These are phyloP conservation scores for Cosmopolites sordidus DNA, from an alignment of 2,888 invertebrate species.

Conservation along the genomic window DNA sequence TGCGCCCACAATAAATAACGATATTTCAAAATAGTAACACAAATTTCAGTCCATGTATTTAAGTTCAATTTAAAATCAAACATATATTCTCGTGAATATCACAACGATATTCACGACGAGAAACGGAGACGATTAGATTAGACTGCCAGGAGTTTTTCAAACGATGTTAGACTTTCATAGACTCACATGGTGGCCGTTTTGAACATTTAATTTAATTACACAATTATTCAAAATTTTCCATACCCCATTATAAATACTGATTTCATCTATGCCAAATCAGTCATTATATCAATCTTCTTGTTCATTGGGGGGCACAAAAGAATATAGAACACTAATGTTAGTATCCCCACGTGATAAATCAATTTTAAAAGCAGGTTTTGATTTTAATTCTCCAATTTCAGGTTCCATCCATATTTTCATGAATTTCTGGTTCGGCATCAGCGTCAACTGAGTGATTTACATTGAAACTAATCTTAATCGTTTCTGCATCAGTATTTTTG, in stretches of 20 bases:
- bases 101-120: too few relatives aligned
- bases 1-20: too few relatives aligned
- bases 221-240: too few relatives aligned
- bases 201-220: too few relatives aligned
- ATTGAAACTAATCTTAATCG: constrained; percentile 79
- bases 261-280: constrained; percentile 88
- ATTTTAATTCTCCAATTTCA: constrained; percentile 79
- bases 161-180: too few relatives aligned
- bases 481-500: constrained; percentile 68
- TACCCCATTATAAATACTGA: constrained; percentile 83
- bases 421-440: constrained; percentile 64
- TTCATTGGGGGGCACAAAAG: constrained; percentile 62
- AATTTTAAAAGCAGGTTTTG: constrained; percentile 87
- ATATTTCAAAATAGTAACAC: too few relatives aligned
- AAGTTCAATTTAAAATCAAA: too few relatives aligned
- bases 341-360: constrained; percentile 75
- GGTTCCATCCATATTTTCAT: constrained; percentile 63
- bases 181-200: too few relatives aligned
- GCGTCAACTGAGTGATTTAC: constrained; percentile 93
- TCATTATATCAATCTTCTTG: constrained; percentile 77
- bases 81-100: too few relatives aligned
- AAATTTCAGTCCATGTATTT: too few relatives aligned
- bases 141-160: too few relatives aligned
- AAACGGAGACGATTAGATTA: too few relatives aligned
- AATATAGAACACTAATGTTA: constrained; percentile 81